A percentile compares a stretch with the other conserved stretches of the same genome.
Conservation (phyloP, 2,113 vertebrate genomes). For the Columba janthina region DNA sequence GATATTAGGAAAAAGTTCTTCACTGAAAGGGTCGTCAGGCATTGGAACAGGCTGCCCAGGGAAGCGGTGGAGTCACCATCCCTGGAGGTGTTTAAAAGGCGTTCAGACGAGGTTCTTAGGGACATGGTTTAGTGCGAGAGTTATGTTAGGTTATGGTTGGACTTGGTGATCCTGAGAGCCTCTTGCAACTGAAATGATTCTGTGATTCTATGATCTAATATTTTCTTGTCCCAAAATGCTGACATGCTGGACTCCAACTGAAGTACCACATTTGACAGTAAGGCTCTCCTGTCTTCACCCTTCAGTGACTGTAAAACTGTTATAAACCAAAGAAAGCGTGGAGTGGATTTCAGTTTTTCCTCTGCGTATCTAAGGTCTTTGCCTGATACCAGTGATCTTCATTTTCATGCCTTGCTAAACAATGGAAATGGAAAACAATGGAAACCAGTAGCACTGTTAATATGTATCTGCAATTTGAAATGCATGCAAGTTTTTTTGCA, state of each 20-base stretch:
- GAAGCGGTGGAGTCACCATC: too few relatives aligned
- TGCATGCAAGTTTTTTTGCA: not conserved
- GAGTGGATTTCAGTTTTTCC: not conserved
- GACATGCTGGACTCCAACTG: not conserved
- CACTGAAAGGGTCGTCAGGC: too few relatives aligned
- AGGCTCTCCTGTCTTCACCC: not conserved
- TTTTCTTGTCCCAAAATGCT: not conserved
- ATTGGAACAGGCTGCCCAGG: too few relatives aligned
- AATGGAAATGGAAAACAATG: not conserved
- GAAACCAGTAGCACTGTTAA: not conserved
- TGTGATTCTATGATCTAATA: not conserved
- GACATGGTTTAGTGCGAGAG: too few relatives aligned
- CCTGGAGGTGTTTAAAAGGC: too few relatives aligned
- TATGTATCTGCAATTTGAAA: not conserved
- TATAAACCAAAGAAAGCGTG: not conserved
- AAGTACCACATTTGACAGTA: not conserved
- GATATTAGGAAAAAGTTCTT: too few relatives aligned
- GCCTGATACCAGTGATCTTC: not conserved
- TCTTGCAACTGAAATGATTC: too few relatives aligned
- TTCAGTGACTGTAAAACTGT: not conserved
- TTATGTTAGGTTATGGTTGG: too few relatives aligned
- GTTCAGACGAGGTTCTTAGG: too few relatives aligned
- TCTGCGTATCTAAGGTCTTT: not conserved
- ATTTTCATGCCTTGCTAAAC: not conserved
- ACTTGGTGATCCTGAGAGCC: too few relatives aligned